Base-by-base conservation (phyloP, 1,140 invertebrate species). In the Drosophila pandora region DNA sequence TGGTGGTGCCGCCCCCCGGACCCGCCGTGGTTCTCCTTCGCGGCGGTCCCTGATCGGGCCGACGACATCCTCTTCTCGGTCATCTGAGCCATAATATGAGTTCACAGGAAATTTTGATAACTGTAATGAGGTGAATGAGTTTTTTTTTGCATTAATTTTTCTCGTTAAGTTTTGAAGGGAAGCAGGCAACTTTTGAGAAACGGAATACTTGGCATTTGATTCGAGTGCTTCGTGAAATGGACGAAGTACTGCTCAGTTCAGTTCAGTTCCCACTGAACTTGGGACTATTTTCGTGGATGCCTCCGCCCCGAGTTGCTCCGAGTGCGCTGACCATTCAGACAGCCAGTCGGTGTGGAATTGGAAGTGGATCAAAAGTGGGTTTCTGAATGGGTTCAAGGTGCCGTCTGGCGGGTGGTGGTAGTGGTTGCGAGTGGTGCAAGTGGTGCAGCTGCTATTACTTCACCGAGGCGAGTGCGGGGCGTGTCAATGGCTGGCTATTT, bases 401-500 rank as follows among this genome's bases (percentile, higher is more conserved):
- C 45, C 37, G 63, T 9, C 13, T 37, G 34, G 34, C 34, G 25
- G 9, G n/a, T 50, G 25, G 48, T n/a, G 6, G 22, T 67, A 39
- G 53, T 55, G 39, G 28, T 52, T 52, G 63, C 48, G 41, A 59
- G 23, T 45, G 48, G 28, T 34, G 47, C 43, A 47, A n/a, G n/a
- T n/a, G n/a, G 25, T 4, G 25, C 25, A 28, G 5, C 1, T 28
- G 53, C 45, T 64, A 75, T 79, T 79, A 56, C 57, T 73, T 73
- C 69, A 52, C 67, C 52, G 50, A 32, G 59, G 23, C 45, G 25
- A 45, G 25, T 48, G 53, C 50, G 58, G 57, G 61, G 49, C 59
- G 37, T 82, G 83, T 85, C 82, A 87, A 85, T 85, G 82, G 76
- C 76, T 88, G 82, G 67, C 87, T 90, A 90, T 90, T 90, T 90